Evolutionary conservation across 2,797 vertebrate species (phyloP).

Genomic region (Pangasius sanitwongsei): DNA sequence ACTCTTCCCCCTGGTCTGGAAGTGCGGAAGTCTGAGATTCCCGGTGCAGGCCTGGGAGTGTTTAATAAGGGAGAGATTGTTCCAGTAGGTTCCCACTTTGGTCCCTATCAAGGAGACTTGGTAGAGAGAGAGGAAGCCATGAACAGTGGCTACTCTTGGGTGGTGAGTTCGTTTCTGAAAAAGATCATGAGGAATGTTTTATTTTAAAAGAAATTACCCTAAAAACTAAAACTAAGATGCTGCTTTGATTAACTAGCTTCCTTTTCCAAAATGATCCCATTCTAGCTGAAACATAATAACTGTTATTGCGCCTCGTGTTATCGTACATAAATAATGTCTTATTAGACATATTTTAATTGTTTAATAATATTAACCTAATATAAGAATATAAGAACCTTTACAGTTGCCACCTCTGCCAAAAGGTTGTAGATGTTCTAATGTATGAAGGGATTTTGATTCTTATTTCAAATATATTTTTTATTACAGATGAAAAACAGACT

Average conservation of each 20-base stretch:
- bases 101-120: neutral
- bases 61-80: neutral
- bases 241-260: too few relatives aligned
- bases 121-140: neutral
- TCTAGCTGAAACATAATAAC: too few relatives aligned
- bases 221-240: too few relatives aligned
- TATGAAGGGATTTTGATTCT: neutral
- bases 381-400: neutral
- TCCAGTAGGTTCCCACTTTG: slow-evolving; percentile 1
- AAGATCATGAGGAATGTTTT: neutral
- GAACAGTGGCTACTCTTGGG: neutral
- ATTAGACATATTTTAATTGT: neutral
- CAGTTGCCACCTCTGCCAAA: neutral
- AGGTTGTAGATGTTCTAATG: neutral
- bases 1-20: neutral
- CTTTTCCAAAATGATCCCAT: too few relatives aligned
- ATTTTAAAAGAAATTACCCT: too few relatives aligned
- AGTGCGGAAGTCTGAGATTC: neutral
- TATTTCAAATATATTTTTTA: neutral
- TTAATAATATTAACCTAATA: neutral
- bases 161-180: neutral
- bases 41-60: neutral
- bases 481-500: neutral
- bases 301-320: too few relatives aligned
- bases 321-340: too few relatives aligned